Percentiles rank a stretch among this genome's conserved stretches.
These are phyloP conservation scores for Heliocidaris tuberculata DNA, from an alignment of 35 echinoderm and acorn worm genomes.

Conservation along the genomic window DNA sequence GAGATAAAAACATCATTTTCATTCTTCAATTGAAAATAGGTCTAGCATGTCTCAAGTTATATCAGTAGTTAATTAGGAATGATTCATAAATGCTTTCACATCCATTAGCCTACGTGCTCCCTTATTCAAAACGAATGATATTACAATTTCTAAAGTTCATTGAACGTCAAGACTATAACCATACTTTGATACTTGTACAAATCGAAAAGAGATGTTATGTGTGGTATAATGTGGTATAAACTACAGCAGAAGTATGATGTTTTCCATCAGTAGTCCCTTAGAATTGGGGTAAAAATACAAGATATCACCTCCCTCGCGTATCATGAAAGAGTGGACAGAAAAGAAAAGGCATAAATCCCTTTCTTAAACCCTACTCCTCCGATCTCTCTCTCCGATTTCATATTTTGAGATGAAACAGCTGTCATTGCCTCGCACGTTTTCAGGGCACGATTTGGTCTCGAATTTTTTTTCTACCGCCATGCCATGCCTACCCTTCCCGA, in stretches of 20 bases:
- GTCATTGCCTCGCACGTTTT: background rate
- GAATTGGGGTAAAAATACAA: slow-evolving; percentile 46
- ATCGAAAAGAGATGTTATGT: background rate
- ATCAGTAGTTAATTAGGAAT: background rate
- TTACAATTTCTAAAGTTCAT: background rate
- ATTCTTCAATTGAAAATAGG: background rate
- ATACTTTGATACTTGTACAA: background rate
- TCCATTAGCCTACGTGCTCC: background rate
- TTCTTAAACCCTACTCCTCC: background rate
- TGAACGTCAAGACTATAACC: background rate
- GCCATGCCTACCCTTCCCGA: background rate
- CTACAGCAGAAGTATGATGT: background rate
- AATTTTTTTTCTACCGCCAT: background rate
- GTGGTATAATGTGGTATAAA: no score
- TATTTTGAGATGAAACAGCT: slow-evolving; percentile 47
- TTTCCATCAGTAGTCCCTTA: background rate
- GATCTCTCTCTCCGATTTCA: slow-evolving; percentile 2
- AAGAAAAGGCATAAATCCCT: background rate
- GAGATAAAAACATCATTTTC: background rate
- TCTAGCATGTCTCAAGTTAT: background rate
- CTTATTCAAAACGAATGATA: background rate
- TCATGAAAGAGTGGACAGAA: slow-evolving; percentile 25
- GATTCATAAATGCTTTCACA: background rate
- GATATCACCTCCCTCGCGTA: slow-evolving; percentile 25
- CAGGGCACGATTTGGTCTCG: background rate